These are phyloP conservation scores for Zingel zingel DNA, from an alignment of 2,113 vertebrate species.

Conservation along the genomic window DNA sequence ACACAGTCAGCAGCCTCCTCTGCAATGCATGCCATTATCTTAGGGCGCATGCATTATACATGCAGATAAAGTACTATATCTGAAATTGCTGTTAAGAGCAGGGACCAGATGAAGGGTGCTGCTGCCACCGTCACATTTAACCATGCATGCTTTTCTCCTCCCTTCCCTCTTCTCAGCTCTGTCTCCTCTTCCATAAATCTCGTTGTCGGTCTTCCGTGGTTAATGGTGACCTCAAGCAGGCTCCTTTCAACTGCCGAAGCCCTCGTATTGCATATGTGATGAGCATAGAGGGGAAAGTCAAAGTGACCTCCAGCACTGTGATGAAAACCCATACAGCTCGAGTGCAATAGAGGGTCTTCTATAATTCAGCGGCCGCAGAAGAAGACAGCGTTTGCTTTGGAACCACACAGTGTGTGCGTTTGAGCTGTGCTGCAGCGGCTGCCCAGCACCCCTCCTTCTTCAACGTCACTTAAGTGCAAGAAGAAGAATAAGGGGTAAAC, in stretches of 20 bases:
- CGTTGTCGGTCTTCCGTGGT: conserved; percentile 65
- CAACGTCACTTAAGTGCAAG: conserved; percentile 48
- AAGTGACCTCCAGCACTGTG: conserved; percentile 80
- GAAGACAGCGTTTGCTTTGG: conserved; percentile 62
- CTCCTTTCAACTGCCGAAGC: conserved; percentile 61
- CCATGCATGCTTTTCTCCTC: conserved; percentile 66
- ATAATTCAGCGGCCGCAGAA: conserved; percentile 78
- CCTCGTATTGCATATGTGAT: conserved; percentile 76
- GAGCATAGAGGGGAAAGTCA: conserved; percentile 71
- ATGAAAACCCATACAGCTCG: conserved; percentile 77
- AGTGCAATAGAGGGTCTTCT: conserved; percentile 79
- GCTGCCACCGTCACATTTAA: conserved; percentile 62
- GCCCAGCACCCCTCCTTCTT: conserved; percentile 27
- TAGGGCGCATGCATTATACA: conserved; percentile 75
- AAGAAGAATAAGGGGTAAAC: conserved; percentile 47
- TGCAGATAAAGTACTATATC: conserved; percentile 74
- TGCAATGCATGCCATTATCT: conserved; percentile 74
- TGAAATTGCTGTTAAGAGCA: conserved; percentile 73
- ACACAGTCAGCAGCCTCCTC: conserved; percentile 68
- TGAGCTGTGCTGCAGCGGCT: conserved; percentile 24
- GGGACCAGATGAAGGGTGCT: conserved; percentile 68
- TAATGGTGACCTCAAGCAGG: conserved; percentile 76
- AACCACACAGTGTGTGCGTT: conserved; percentile 36
- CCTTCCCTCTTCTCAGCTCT: conserved; percentile 44
- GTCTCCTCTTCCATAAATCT: conserved; percentile 74